phyloP scores from a whole-genome alignment of 2,797 vertebrate genomes.

The Ataeniobius toweri region DNA sequence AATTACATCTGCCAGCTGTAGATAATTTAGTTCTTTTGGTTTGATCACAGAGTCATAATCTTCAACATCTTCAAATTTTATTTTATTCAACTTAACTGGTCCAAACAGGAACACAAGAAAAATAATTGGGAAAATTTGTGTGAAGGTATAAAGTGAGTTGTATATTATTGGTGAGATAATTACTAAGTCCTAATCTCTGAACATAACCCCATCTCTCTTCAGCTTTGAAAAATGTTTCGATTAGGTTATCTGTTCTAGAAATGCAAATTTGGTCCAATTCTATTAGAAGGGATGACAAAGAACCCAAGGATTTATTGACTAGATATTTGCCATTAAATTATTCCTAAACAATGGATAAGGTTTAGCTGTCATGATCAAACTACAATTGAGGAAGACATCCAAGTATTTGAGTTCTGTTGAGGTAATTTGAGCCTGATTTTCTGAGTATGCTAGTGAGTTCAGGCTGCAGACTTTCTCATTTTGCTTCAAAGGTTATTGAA shows the following conservation, averaged over 20 bases:
- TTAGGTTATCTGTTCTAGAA: not conserved
- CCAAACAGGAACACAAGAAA: not conserved
- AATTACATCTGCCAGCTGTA: not conserved
- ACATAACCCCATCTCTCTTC: not conserved
- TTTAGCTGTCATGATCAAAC: not conserved
- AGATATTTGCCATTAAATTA: not conserved
- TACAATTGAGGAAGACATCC: not conserved
- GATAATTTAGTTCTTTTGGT: not conserved
- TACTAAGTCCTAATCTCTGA: not conserved
- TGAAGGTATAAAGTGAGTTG: no score
- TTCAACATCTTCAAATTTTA: not conserved
- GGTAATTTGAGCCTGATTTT: not conserved
- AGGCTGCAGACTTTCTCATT: not conserved
- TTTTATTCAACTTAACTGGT: not conserved
- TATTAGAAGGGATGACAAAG: not conserved
- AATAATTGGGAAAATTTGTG: not conserved
- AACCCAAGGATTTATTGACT: not conserved
- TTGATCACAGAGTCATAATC: not conserved
- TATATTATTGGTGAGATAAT: not conserved
- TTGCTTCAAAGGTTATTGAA: constrained; percentile 10
- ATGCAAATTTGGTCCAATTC: not conserved
- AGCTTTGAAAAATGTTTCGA: no score
- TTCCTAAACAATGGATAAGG: no score
- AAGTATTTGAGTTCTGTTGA: not conserved
- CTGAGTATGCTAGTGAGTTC: not conserved